Evolutionary conservation across 2,888 invertebrate genomes (phyloP), one percentile per base, ranked within the genome.

Genomic region (Plusia festucae): DNA sequence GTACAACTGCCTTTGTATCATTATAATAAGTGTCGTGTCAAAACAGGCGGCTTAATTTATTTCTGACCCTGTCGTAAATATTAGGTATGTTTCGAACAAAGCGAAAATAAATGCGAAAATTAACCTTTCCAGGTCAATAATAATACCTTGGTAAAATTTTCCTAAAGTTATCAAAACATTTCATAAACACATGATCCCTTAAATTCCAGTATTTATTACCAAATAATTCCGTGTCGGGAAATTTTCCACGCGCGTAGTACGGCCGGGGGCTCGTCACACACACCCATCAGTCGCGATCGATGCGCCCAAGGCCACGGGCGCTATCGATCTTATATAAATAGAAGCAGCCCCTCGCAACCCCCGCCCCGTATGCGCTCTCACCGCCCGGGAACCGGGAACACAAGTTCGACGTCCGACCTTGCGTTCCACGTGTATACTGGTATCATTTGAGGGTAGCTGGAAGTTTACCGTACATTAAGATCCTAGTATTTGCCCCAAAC

Each of bases 321-420:
- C 76, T 93, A 94, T 94, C 92, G 94, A 94, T 93, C 89, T 82
- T 82, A 81, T 94, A 94, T 94, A 93, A 93, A 94, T 94, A 94
- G 94, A 87, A 81, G 70, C 87, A 92, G 93, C 93, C 84, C 85
- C 78, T 79, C 79, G 78, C 76, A 76, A 79, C 64, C 69, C 76
- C 55, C 77, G 53, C 77, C 78, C 80, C 81, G 60, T 69, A 65
- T 65, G 75, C 71, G 69, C 68, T 70, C 60, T 65, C 58, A 58
- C 62, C 68, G 63, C 77, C 76, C 72, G 68, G 70, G 70, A 66
- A 46, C 67, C 63, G 67, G 79, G 74, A 68, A 60, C 71, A 73
- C 72, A 81, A 78, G 87, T 86, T 90, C 90, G 89, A 85, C 85
- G 90, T 78, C 86, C 90, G 88, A 87, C 90, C 91, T 90, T 90